Conservation (phyloP, 2,888 invertebrate species). For the Drosophila parthenogenetica region DNA sequence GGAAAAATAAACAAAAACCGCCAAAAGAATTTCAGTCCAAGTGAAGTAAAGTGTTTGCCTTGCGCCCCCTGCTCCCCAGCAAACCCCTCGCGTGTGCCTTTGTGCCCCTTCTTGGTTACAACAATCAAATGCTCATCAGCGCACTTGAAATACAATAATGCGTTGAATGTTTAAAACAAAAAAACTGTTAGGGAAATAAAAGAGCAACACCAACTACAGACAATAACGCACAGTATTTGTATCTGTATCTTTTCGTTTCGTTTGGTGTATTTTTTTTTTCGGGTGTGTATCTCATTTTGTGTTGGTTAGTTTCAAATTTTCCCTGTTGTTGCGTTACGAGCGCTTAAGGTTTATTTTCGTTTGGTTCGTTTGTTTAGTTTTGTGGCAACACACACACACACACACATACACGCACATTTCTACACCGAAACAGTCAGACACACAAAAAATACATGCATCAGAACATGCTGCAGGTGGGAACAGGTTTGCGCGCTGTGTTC, state of each 20-base stretch:
- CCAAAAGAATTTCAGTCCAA: constrained; percentile 26
- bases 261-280: constrained; percentile 42
- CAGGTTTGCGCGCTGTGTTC: constrained; percentile 63
- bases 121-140: constrained; percentile 82
- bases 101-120: constrained; percentile 48
- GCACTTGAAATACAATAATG: constrained; percentile 77
- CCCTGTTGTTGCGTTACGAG: constrained; percentile 29
- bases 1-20: constrained; percentile 72
- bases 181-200: constrained; percentile 10
- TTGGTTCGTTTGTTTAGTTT: constrained; percentile 80
- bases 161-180: constrained; percentile 63
- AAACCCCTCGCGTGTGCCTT: not conserved
- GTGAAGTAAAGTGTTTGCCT: constrained; percentile 32
- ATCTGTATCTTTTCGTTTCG: constrained; percentile 33
- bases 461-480: constrained; percentile 77
- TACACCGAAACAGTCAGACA: constrained; percentile 21
- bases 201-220: constrained; percentile 32
- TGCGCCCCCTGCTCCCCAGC: not conserved
- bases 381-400: constrained; percentile 65
- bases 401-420: constrained; percentile 26
- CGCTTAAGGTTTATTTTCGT: constrained; percentile 77
- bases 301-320: constrained; percentile 57
- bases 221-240: constrained; percentile 54
- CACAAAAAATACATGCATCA: constrained; percentile 31
- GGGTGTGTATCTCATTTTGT: constrained; percentile 58